These are phyloP conservation scores for Drymonia ruficornis DNA, from an alignment of 2,888 invertebrate genomes.

Conservation along the genomic window DNA sequence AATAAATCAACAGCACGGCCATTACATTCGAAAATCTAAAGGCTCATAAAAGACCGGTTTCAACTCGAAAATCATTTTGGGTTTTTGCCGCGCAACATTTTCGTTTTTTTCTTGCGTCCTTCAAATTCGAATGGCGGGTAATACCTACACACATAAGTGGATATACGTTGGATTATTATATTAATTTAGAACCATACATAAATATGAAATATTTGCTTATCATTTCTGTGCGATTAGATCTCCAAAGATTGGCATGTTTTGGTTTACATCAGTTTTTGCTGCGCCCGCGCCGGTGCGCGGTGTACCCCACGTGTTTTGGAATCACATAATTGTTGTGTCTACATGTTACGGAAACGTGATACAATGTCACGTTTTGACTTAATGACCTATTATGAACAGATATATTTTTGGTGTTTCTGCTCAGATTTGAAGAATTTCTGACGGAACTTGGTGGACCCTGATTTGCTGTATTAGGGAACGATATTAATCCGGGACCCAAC, in stretches of 20 bases:
- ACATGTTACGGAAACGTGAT: background rate
- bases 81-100: slow-evolving; percentile 8
- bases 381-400: slow-evolving; percentile 1
- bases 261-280: background rate
- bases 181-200: background rate
- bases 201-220: background rate
- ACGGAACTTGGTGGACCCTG: too few relatives aligned
- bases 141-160: background rate
- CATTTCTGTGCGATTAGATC: background rate
- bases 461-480: too few relatives aligned
- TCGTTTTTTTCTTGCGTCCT: slow-evolving; percentile 3
- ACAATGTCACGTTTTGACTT: background rate
- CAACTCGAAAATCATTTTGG: slow-evolving; percentile 5
- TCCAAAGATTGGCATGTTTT: background rate
- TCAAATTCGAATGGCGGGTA: background rate
- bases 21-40: slow-evolving; percentile 5
- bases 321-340: background rate
- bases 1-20: background rate
- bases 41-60: slow-evolving; percentile 3
- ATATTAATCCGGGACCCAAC: too few relatives aligned
- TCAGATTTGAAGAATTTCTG: background rate
- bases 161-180: background rate
- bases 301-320: background rate
- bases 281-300: too few relatives aligned
- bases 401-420: background rate